These are phyloP conservation scores for Nyctalus aviator DNA, from an alignment of 2,797 vertebrate genomes.

Conservation along the genomic window DNA sequence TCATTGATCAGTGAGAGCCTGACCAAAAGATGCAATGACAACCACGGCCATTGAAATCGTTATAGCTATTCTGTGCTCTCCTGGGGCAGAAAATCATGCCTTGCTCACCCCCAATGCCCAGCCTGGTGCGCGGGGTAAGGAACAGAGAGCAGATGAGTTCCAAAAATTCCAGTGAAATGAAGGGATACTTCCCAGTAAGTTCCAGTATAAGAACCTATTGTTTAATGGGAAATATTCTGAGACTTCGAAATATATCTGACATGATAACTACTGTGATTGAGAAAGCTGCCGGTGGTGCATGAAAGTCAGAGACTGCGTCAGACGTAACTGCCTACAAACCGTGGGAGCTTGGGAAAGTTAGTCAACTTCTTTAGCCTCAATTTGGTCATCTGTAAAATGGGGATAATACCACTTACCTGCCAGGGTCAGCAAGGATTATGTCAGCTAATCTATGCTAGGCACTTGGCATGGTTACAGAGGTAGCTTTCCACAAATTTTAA, in stretches of 20 bases:
- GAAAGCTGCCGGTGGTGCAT: neutral
- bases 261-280: neutral
- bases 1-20: neutral
- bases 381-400: slow-evolving; percentile 74
- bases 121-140: neutral
- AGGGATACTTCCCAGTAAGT: neutral
- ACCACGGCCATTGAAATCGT: rapidly evolving
- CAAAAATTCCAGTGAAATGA: neutral
- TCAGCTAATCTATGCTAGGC: neutral
- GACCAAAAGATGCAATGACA: neutral
- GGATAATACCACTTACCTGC: slow-evolving; percentile 46
- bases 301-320: neutral
- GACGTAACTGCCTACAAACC: neutral
- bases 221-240: neutral
- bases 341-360: neutral
- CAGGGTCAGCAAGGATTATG: neutral
- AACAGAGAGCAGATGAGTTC: neutral
- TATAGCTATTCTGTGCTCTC: neutral
- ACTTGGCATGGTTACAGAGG: neutral
- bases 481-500: neutral
- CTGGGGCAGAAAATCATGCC: neutral
- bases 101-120: neutral
- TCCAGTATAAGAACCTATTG: neutral
- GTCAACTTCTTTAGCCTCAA: slow-evolving; percentile 23
- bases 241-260: neutral